Evolutionary conservation across 2,113 vertebrate species (phyloP).

Genomic region (Synodontis membranacea): DNA sequence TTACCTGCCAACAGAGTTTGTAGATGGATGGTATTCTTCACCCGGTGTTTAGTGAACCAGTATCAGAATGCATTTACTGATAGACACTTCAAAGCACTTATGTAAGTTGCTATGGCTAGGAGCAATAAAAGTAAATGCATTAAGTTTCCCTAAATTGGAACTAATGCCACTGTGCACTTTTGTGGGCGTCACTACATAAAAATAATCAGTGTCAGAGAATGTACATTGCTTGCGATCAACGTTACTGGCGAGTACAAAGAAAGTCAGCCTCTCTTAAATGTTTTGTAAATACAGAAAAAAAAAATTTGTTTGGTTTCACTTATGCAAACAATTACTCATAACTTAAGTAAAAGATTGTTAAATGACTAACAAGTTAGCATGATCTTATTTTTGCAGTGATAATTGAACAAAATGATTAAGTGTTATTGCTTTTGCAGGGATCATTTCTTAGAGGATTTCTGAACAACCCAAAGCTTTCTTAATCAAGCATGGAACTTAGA

Average conservation of each 20-base stretch:
- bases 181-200: background rate
- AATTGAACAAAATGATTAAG: background rate
- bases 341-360: background rate
- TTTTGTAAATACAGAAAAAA: background rate
- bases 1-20: no score
- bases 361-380: background rate
- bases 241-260: background rate
- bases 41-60: no score
- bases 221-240: background rate
- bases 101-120: no score
- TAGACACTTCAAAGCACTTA: no score
- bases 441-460: background rate
- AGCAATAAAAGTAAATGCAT: no score
- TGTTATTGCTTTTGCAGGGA: background rate
- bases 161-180: background rate
- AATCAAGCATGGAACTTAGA: background rate
- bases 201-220: background rate
- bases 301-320: background rate
- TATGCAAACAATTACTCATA: background rate
- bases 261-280: background rate
- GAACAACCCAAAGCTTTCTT: background rate
- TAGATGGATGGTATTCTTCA: no score
- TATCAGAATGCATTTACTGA: no score
- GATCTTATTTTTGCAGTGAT: background rate
- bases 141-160: no score